A percentile compares a stretch with the other conserved stretches of the same genome.
These are phyloP conservation scores for Leptopilina boulardi DNA, from an alignment of 1,140 invertebrate species.

Conservation along the genomic window DNA sequence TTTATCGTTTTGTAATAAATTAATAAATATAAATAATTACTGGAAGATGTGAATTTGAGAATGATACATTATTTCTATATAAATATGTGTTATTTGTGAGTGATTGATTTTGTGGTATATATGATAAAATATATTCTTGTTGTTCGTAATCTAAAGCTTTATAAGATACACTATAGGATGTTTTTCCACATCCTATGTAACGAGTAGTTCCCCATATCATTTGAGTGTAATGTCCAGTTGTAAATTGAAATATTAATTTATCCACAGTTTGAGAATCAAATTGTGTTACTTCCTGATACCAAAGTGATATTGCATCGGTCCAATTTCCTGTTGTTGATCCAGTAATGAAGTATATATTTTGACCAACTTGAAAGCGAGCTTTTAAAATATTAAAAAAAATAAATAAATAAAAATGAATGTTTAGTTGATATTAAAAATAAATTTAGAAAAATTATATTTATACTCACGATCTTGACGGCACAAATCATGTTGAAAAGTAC, in stretches of 20 bases:
- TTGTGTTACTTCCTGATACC: constrained; percentile 48
- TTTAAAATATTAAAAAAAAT: neutral
- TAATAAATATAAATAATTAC: too few relatives aligned
- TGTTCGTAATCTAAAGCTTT: neutral
- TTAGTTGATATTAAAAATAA: neutral
- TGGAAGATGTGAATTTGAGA: too few relatives aligned
- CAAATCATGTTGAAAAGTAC: constrained; percentile 75
- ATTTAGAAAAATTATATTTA: neutral
- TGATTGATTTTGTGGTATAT: neutral
- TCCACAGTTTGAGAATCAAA: constrained; percentile 11
- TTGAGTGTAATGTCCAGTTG: constrained; percentile 69
- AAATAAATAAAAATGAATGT: too few relatives aligned
- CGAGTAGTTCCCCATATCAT: constrained; percentile 65
- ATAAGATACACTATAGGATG: constrained; percentile 25
- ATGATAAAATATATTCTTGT: constrained; percentile 30
- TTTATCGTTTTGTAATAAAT: too few relatives aligned
- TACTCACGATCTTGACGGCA: constrained; percentile 73
- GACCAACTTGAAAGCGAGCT: constrained; percentile 48
- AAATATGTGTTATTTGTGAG: neutral
- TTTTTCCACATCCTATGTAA: constrained; percentile 59
- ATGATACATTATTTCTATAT: neutral
- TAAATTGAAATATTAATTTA: constrained; percentile 21
- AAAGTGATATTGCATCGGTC: constrained; percentile 35
- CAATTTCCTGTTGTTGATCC: constrained; percentile 29
- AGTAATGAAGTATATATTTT: constrained; percentile 42